Conservation (phyloP, 2,113 vertebrate species). For the Sminthopsis crassicaudata region DNA sequence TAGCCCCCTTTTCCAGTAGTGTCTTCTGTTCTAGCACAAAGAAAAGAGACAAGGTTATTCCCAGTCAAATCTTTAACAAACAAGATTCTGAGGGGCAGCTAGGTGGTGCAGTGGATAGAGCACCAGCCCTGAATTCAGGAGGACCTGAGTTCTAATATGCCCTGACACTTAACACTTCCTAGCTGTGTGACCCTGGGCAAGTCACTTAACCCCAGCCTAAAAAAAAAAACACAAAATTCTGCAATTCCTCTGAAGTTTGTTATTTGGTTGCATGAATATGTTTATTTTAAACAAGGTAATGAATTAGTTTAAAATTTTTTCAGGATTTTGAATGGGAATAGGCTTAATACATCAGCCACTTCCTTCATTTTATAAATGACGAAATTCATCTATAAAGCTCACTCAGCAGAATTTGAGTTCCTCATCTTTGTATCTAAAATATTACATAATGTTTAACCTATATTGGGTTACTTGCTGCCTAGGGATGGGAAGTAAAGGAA, state of each 20-base stretch:
- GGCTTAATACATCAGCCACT: neutral
- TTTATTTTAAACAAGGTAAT: too few relatives aligned
- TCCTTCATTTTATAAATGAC: neutral
- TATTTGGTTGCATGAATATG: neutral
- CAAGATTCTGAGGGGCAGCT: too few relatives aligned
- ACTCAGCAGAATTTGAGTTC: neutral
- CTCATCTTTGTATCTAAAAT: neutral
- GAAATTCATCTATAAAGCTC: neutral
- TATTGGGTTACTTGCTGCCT: too few relatives aligned
- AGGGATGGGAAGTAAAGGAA: too few relatives aligned
- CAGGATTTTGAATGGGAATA: neutral
- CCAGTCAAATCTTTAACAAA: neutral
- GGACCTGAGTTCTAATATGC: too few relatives aligned
- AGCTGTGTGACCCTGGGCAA: too few relatives aligned
- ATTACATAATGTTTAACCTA: too few relatives aligned
- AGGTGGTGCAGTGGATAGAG: too few relatives aligned
- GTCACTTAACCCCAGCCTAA: too few relatives aligned
- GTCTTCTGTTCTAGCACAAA: neutral
- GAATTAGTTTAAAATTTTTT: neutral
- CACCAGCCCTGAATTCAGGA: too few relatives aligned
- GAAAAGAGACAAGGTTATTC: neutral
- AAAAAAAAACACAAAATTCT: too few relatives aligned
- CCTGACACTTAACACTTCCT: too few relatives aligned
- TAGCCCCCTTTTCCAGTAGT: neutral
- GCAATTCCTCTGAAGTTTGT: neutral